A percentile compares a stretch with the other conserved stretches of the same genome.
phyloP scores from a whole-genome alignment of 2,113 vertebrate genomes.

The Laterallus jamaicensis region DNA sequence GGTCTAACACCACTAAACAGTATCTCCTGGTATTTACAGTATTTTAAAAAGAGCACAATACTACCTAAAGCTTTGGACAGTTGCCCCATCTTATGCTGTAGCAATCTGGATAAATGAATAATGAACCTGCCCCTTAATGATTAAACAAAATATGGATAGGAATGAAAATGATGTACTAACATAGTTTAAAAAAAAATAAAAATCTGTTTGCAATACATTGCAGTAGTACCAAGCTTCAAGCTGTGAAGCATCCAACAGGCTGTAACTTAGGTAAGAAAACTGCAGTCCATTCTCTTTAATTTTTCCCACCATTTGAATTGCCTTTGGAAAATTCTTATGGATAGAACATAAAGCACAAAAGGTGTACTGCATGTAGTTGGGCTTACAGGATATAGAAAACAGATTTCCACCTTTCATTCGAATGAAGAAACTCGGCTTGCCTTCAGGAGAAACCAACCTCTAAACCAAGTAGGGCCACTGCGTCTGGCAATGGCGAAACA shows the following conservation, averaged over 20 bases:
- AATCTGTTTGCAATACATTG: neutral
- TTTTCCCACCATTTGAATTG: neutral
- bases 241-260: neutral
- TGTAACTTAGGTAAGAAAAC: neutral
- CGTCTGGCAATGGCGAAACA: neutral
- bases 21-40: neutral
- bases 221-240: neutral
- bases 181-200: neutral
- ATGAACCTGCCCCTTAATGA: neutral
- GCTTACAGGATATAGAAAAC: neutral
- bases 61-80: neutral
- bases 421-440: neutral
- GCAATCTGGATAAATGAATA: neutral
- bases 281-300: neutral
- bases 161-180: neutral
- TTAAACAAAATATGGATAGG: neutral
- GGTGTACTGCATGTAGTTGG: neutral
- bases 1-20: neutral
- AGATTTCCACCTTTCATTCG: neutral
- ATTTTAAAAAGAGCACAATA: neutral
- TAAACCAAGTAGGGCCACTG: neutral
- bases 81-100: neutral
- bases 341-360: neutral
- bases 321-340: neutral
- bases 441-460: neutral